Percentiles rank a stretch among this genome's conserved stretches.
Conservation (phyloP, 2,113 vertebrate genomes). For the Echinops telfairi region DNA sequence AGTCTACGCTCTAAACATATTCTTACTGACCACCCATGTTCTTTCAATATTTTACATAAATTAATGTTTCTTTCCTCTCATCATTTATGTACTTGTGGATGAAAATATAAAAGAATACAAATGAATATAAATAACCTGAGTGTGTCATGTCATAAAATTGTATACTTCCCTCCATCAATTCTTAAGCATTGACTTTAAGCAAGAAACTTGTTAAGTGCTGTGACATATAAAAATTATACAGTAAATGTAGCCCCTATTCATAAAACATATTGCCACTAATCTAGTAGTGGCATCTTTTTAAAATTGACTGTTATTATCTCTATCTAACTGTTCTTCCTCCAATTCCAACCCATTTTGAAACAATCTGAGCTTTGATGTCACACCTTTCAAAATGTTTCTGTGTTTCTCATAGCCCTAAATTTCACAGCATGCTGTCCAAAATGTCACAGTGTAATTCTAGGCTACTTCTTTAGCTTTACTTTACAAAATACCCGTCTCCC, state of each 20-base stretch:
- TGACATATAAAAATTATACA: neutral
- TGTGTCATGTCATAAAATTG: conserved; percentile 3
- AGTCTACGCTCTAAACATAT: conserved; percentile 32
- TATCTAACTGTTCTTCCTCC: neutral
- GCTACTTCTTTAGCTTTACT: neutral
- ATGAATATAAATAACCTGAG: neutral
- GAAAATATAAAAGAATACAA: neutral
- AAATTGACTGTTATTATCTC: conserved; percentile 1
- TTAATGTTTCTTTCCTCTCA: conserved; percentile 1
- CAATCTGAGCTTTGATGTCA: neutral
- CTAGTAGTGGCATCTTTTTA: neutral
- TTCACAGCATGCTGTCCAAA: neutral
- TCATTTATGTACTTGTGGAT: neutral
- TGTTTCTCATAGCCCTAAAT: neutral
- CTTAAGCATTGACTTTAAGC: neutral
- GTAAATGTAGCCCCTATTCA: neutral
- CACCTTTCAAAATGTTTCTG: neutral
- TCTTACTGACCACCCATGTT: neutral
- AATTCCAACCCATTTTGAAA: neutral
- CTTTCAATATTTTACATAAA: neutral
- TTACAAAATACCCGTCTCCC: neutral
- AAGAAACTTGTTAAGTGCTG: neutral
- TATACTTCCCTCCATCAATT: neutral
- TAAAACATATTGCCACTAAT: neutral
- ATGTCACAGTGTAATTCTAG: neutral